Evolutionary conservation across 2,888 invertebrate species (phyloP).

Genomic region (Spodoptera littoralis): DNA sequence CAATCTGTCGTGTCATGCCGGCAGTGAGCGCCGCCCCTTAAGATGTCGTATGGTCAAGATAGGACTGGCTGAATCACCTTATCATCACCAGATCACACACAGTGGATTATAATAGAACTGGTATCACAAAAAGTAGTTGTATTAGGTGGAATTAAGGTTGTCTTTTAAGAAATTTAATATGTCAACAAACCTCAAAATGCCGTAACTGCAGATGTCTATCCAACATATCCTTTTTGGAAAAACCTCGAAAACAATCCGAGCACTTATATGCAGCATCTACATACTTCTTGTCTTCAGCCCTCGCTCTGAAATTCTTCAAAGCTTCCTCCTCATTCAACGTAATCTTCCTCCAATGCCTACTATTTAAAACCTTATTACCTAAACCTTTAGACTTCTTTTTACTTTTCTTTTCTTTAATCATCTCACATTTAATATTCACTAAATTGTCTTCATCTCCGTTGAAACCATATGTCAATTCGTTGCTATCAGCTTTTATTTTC

Average conservation of each 20-base stretch:
- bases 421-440: conserved; percentile 48
- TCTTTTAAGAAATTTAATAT: too few species aligned
- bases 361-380: conserved; percentile 36
- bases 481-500: conserved; percentile 40
- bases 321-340: conserved; percentile 78
- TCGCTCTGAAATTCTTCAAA: conserved; percentile 68
- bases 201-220: conserved; percentile 71
- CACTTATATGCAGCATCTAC: conserved; percentile 73
- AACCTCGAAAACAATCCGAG: conserved; percentile 76
- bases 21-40: too few species aligned
- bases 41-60: too few species aligned
- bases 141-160: too few species aligned
- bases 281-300: conserved; percentile 70
- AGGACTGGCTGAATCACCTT: too few species aligned
- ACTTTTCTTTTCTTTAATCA: conserved; percentile 44
- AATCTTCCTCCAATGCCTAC: conserved; percentile 72
- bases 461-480: conserved; percentile 23
- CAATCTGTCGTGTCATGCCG: too few species aligned
- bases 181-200: conserved; percentile 71
- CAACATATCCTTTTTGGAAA: conserved; percentile 78
- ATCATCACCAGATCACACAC: too few species aligned
- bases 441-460: conserved; percentile 55
- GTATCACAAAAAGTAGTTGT: too few species aligned
- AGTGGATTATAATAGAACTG: too few species aligned
- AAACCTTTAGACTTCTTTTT: conserved; percentile 10